phyloP scores from a whole-genome alignment of 2,888 invertebrate species.

The Scelioninae gen. 2 region DNA sequence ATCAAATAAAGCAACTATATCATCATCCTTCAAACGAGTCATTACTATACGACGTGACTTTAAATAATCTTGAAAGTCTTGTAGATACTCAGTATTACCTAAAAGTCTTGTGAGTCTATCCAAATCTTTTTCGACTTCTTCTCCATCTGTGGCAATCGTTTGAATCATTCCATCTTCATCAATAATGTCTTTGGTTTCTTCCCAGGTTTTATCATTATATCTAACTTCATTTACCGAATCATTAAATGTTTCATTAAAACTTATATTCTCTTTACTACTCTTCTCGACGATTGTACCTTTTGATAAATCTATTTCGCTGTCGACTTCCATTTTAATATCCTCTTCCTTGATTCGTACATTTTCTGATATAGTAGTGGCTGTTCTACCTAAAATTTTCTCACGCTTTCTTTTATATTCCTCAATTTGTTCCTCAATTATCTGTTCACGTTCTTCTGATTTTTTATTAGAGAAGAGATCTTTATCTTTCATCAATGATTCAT shows the following conservation, averaged over 20 bases:
- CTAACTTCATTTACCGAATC: slow-evolving; percentile 46
- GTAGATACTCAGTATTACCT: slow-evolving; percentile 65
- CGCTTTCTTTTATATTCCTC: slow-evolving; percentile 73
- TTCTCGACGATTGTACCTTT: slow-evolving; percentile 38
- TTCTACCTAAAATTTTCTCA: slow-evolving; percentile 70
- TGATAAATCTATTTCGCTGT: slow-evolving; percentile 27
- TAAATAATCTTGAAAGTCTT: slow-evolving; percentile 72
- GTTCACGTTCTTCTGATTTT: slow-evolving; percentile 65
- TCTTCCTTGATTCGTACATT: slow-evolving; percentile 41
- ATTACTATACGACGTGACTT: slow-evolving; percentile 71
- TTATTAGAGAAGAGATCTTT: slow-evolving; percentile 66
- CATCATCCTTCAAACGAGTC: slow-evolving; percentile 70
- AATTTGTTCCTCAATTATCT: slow-evolving; percentile 73
- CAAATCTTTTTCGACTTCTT: slow-evolving; percentile 65
- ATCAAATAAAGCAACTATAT: slow-evolving; percentile 70
- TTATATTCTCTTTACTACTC: slow-evolving; percentile 38
- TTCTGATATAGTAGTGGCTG: slow-evolving; percentile 17
- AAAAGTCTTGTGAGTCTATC: slow-evolving; percentile 68
- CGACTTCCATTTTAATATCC: slow-evolving; percentile 49
- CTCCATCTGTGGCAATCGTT: slow-evolving; percentile 30
- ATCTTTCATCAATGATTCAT: slow-evolving; percentile 65
- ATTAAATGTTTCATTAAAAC: slow-evolving; percentile 32
- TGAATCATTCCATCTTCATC: slow-evolving; percentile 30
- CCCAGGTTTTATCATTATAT: slow-evolving; percentile 56
- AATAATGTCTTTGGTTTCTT: slow-evolving; percentile 26